These are phyloP conservation scores for Hemibagrus wyckioides DNA, from an alignment of 2,113 vertebrate genomes.

Conservation along the genomic window DNA sequence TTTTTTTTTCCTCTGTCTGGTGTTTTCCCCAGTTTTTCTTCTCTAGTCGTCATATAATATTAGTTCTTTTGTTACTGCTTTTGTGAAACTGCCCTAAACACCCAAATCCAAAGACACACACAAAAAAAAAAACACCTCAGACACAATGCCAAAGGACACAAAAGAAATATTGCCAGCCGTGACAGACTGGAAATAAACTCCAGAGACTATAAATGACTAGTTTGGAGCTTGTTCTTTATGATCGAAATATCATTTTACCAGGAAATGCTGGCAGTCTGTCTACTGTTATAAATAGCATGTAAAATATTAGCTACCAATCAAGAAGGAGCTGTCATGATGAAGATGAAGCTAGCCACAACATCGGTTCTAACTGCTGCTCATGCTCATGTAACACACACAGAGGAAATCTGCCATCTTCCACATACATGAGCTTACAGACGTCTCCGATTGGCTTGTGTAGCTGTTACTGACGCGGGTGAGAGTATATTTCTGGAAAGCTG, in stretches of 20 bases:
- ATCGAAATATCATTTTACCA: neutral
- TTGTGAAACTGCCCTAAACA: neutral
- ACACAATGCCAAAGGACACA: neutral
- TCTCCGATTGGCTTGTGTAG: neutral
- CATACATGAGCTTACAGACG: neutral
- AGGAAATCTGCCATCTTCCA: neutral
- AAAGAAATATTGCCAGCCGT: neutral
- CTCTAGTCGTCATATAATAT: neutral
- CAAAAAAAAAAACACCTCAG: neutral
- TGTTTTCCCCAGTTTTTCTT: neutral
- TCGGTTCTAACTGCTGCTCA: neutral
- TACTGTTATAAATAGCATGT: neutral
- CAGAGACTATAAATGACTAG: neutral
- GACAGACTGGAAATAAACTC: neutral
- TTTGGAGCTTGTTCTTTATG: neutral
- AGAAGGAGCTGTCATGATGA: neutral
- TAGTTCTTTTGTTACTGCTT: neutral
- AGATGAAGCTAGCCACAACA: neutral
- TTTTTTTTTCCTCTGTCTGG: neutral
- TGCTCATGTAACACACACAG: neutral
- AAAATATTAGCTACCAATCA: neutral
- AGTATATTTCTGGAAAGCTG: neutral
- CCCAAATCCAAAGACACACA: neutral
- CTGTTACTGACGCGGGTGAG: neutral
- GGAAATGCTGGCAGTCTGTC: neutral